Evolutionary conservation across 2,888 invertebrate species (phyloP).

Genomic region (Diadegma fenestrale): DNA sequence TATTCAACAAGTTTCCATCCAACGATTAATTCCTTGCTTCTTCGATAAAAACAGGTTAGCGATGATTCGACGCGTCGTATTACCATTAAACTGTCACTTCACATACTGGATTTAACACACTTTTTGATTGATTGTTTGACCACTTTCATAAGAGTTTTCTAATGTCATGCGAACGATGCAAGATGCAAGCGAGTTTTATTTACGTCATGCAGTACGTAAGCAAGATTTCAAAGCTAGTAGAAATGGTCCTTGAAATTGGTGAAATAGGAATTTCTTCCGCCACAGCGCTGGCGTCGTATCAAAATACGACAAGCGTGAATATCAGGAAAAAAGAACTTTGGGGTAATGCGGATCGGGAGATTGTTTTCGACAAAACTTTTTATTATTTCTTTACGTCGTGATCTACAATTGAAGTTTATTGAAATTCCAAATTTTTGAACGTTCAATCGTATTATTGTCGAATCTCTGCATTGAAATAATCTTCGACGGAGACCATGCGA

Average conservation of each 20-base stretch:
- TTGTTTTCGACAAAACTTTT: neutral
- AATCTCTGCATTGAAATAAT: conserved; percentile 86
- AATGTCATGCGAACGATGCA: conserved; percentile 66
- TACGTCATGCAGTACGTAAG: conserved; percentile 45
- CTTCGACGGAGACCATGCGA: conserved; percentile 88
- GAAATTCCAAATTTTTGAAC: neutral
- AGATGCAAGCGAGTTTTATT: conserved; percentile 44
- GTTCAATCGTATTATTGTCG: neutral
- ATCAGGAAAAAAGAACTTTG: neutral
- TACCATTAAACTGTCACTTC: conserved; percentile 63
- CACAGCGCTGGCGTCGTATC: neutral
- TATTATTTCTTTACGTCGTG: neutral
- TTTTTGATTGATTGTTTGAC: conserved; percentile 48
- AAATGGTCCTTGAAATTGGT: neutral
- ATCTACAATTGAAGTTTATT: neutral
- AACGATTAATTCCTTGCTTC: neutral
- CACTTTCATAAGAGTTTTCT: conserved; percentile 51
- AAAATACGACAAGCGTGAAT: neutral
- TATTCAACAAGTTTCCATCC: conserved; percentile 37
- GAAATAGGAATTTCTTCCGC: neutral
- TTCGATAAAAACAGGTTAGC: neutral
- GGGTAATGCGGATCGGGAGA: neutral
- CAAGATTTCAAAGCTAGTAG: neutral
- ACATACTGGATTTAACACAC: conserved; percentile 68
- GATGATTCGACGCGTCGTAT: conserved; percentile 6